Evolutionary conservation across 2,113 vertebrate species (phyloP).

Genomic region (Tichodroma muraria): DNA sequence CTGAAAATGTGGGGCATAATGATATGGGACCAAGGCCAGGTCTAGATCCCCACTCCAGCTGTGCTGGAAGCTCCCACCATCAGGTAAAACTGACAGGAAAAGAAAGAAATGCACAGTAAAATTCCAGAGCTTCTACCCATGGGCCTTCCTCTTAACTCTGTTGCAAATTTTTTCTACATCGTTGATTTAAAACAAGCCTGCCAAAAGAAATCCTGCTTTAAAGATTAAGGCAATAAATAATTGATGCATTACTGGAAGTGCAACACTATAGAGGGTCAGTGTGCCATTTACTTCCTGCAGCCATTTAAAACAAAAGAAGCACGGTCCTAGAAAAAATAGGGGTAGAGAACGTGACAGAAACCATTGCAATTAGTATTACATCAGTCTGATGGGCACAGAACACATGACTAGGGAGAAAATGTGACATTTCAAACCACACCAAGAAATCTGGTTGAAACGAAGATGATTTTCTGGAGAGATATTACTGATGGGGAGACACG

Average conservation of each 20-base stretch:
- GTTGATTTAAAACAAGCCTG: not conserved
- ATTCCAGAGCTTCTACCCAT: not conserved
- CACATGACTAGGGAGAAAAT: not conserved
- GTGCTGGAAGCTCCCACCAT: not conserved
- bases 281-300: not conserved
- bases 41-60: not conserved
- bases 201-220: not conserved
- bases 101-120: not conserved
- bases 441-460: not conserved
- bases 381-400: not conserved
- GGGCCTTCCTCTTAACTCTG: not conserved
- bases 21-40: not conserved
- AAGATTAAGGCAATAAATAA: conserved; percentile 17
- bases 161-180: not conserved
- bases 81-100: not conserved
- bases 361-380: not conserved
- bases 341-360: not conserved
- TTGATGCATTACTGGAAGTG: not conserved
- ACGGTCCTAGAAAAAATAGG: not conserved
- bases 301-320: not conserved
- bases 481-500: not conserved
- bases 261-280: not conserved
- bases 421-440: not conserved
- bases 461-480: not conserved
- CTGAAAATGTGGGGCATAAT: not conserved